Evolutionary conservation across 2,888 invertebrate genomes (phyloP), one percentile per base, ranked within the genome.

Genomic region (Hirudinaria manillensis): DNA sequence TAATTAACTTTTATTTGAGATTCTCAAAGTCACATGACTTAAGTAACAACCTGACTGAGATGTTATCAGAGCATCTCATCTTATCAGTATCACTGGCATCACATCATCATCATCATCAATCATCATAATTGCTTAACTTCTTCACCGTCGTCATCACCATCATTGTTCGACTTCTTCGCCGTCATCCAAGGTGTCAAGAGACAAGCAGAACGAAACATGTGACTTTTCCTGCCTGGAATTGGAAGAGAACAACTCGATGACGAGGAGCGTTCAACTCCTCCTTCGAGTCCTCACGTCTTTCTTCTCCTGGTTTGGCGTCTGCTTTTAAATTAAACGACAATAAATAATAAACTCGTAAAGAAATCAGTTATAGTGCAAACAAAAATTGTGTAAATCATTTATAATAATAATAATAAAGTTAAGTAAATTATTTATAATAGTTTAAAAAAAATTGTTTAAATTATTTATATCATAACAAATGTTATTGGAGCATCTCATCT

Each of bases 1-100:
- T 70, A 19, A 70, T 21, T 29, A 13, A 34, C 16, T 66, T 21
- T 27, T n/a, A 66, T 79, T 74, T n/a, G n/a, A n/a, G n/a, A n/a
- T n/a, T n/a, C n/a, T n/a, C n/a, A n/a, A n/a, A n/a, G n/a, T n/a
- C n/a, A n/a, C n/a, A n/a, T n/a, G n/a, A n/a, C n/a, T n/a, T n/a
- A n/a, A n/a, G n/a, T n/a, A n/a, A n/a, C n/a, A n/a, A n/a, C n/a
- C n/a, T n/a, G n/a, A n/a, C n/a, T n/a, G n/a, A n/a, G n/a, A n/a
- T n/a, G n/a, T n/a, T n/a, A n/a, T n/a, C n/a, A n/a, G n/a, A n/a
- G n/a, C n/a, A n/a, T n/a, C n/a, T n/a, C n/a, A n/a, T n/a, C n/a
- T n/a, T n/a, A n/a, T n/a, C n/a, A n/a, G n/a, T n/a, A n/a, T n/a
- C n/a, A n/a, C n/a, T n/a, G n/a, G n/a, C n/a, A n/a, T n/a, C n/a